Base-by-base conservation (phyloP, 2,888 invertebrate species). In the Acanthosepion esculentum region DNA sequence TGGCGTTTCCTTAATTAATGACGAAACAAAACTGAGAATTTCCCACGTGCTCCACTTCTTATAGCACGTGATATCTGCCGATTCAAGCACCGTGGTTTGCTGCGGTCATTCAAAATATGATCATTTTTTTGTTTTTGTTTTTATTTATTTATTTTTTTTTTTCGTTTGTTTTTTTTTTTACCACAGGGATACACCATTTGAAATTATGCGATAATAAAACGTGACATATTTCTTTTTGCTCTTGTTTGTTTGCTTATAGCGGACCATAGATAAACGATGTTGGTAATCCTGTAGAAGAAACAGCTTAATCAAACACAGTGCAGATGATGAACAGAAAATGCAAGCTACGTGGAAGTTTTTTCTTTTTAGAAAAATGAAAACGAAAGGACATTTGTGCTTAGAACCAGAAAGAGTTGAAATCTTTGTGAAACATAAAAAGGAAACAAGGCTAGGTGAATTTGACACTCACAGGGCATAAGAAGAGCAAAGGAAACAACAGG, bases 131-230 rank as follows among this genome's bases (percentile, higher is more conserved):
- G 15, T n/a, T 78, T 78, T n/a, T 64, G 29, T 59, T 59, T 59
- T 59, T 78, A 33, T 78, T 78, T 78, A 33, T n/a, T n/a, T 78
- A 33, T 78, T 78, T n/a, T n/a, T n/a, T n/a, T n/a, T n/a, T n/a
- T n/a, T n/a, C n/a, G n/a, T n/a, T n/a, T n/a, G n/a, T n/a, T n/a
- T n/a, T n/a, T n/a, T n/a, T n/a, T n/a, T n/a, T 78, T 78, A 78
- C 33, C 78, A 78, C 78, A 78, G 78, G 78, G 78, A 78, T 78
- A 78, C 78, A 78, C 78, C 78, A 78, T 78, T 78, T 78, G 78
- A 78, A n/a, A 78, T 78, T 78, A 78, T 78, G 78, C 78, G 78
- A 78, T 78, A 78, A 78, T 78, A 78, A 78, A 78, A 78, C 78
- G 78, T 78, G 78, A 78, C 78, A 78, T 78, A 78, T 78, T 78